phyloP scores from a whole-genome alignment of 2,888 invertebrate genomes.

The Anthrax anthrax region DNA sequence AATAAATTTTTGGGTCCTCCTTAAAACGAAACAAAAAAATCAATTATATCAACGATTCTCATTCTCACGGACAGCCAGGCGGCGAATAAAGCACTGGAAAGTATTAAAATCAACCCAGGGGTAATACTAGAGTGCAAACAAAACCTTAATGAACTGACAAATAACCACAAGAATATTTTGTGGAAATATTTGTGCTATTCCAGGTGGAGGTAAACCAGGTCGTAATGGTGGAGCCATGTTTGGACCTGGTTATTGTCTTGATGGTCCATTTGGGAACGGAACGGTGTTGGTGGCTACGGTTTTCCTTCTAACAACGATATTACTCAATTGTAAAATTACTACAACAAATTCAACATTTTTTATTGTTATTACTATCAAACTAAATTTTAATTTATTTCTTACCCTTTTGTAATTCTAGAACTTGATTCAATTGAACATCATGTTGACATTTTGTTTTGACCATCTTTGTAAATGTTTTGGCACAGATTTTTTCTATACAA shows the following conservation, averaged over 20 bases:
- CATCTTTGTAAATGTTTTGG: conserved; percentile 64
- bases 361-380: too few species aligned
- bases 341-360: too few species aligned
- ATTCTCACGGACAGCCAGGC: too few species aligned
- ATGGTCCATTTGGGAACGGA: conserved; percentile 29
- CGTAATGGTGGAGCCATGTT: conserved; percentile 30
- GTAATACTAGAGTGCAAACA: too few species aligned
- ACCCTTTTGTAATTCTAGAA: conserved; percentile 68
- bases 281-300: conserved; percentile 47
- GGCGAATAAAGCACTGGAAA: too few species aligned
- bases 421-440: conserved; percentile 65
- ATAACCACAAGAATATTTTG: too few species aligned
- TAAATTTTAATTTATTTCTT: conserved; percentile 2
- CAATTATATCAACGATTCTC: too few species aligned
- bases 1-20: conserved; percentile 62
- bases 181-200: conserved; percentile 28
- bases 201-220: conserved; percentile 26
- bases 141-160: too few species aligned
- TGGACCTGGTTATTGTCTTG: conserved; percentile 32
- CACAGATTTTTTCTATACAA: conserved; percentile 66
- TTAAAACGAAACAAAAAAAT: conserved; percentile 29
- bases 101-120: too few species aligned
- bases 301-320: conserved; percentile 73
- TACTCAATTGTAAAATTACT: conserved; percentile 66
- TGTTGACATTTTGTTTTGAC: conserved; percentile 69